Percentiles rank a stretch among this genome's conserved stretches.
phyloP scores from a whole-genome alignment of 2,888 invertebrate species.

The Cerceris ruficornis region DNA sequence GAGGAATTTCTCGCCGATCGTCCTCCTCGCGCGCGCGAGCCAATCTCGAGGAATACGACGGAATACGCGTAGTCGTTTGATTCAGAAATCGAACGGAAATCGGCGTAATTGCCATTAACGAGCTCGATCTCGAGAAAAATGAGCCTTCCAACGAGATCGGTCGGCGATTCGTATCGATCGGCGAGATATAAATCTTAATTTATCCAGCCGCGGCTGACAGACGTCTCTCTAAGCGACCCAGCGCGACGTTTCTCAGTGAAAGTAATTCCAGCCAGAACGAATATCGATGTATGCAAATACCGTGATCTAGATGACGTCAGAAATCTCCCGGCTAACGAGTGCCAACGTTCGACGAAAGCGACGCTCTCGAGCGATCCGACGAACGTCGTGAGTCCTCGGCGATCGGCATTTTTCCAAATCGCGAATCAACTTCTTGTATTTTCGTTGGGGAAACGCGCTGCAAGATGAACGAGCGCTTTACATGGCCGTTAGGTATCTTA shows the following conservation, averaged over 20 bases:
- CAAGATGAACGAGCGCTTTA: constrained; percentile 4
- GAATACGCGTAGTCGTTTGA: background rate
- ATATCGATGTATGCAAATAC: constrained; percentile 17
- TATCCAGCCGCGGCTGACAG: background rate
- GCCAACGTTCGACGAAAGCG: constrained; percentile 3
- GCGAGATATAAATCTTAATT: background rate
- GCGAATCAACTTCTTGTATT: constrained; percentile 32
- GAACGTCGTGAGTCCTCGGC: too few relatives aligned
- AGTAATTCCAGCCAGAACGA: constrained; percentile 10
- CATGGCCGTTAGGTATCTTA: background rate
- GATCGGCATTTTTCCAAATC: background rate
- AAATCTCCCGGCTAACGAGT: constrained; percentile 10
- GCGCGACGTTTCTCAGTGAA: constrained; percentile 14
- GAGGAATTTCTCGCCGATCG: too few relatives aligned
- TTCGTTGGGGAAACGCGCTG: constrained; percentile 17
- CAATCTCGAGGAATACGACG: too few relatives aligned
- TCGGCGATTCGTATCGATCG: background rate
- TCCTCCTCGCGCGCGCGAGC: too few relatives aligned
- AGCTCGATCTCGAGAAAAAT: background rate
- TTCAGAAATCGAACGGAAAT: too few relatives aligned
- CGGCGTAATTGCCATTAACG: too few relatives aligned
- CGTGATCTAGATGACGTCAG: constrained; percentile 32
- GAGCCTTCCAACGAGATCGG: background rate
- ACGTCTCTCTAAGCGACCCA: constrained; percentile 2
- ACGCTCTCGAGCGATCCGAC: too few relatives aligned